Evolutionary conservation across 2,888 invertebrate genomes (phyloP).

Genomic region (Dicyrtomina minuta): DNA sequence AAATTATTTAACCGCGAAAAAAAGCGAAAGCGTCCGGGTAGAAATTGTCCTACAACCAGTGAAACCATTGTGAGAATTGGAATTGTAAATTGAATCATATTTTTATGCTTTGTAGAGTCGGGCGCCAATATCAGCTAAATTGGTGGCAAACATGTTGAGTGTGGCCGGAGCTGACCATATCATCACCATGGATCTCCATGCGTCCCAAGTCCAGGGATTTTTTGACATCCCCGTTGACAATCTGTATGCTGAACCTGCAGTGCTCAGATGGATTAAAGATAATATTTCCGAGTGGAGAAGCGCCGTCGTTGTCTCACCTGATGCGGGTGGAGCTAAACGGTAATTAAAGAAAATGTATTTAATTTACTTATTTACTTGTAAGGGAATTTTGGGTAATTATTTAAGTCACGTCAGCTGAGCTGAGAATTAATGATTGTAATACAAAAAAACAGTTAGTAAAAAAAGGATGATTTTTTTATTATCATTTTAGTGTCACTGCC

Average conservation of each 20-base stretch:
- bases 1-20: too few relatives aligned
- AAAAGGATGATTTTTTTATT: too few relatives aligned
- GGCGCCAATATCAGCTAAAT: slow-evolving; percentile 91
- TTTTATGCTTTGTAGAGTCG: slow-evolving; percentile 72
- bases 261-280: slow-evolving; percentile 92
- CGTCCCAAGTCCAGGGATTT: slow-evolving; percentile 95
- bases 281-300: slow-evolving; percentile 91
- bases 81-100: not conserved
- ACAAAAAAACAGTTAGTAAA: too few relatives aligned
- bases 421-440: too few relatives aligned
- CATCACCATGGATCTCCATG: slow-evolving; percentile 96
- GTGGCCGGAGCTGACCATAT: slow-evolving; percentile 95
- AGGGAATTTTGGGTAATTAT: too few relatives aligned
- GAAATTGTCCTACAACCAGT: too few relatives aligned
- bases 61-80: not conserved
- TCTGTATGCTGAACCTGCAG: slow-evolving; percentile 92
- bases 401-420: too few relatives aligned
- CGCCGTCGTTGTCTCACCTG: slow-evolving; percentile 91
- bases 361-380: too few relatives aligned
- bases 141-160: slow-evolving; percentile 92
- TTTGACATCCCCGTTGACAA: slow-evolving; percentile 97
- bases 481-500: slow-evolving; percentile 71
- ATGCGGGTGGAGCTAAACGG: slow-evolving; percentile 93
- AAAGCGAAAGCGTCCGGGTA: too few relatives aligned
- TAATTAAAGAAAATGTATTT: too few relatives aligned